Percentiles rank a stretch among this genome's conserved stretches.
phyloP scores from a whole-genome alignment of 1,140 invertebrate genomes.

The Brachionus manjavacas region DNA sequence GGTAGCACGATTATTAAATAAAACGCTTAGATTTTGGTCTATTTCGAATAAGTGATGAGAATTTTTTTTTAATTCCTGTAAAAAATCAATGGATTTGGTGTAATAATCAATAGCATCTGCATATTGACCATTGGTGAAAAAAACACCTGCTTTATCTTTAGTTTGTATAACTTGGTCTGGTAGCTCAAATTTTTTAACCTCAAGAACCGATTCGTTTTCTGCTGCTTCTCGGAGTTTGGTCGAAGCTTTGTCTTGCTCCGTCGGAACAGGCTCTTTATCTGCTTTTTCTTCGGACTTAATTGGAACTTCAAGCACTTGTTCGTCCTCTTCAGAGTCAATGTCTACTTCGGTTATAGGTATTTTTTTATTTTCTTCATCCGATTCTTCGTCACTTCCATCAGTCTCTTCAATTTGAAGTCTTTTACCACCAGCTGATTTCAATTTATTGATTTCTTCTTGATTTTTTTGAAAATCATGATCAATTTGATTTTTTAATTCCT shows the following conservation, averaged over 20 bases:
- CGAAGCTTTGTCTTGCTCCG: background rate
- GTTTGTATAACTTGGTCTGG: background rate
- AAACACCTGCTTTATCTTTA: slow-evolving; percentile 11
- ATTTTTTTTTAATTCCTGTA: background rate
- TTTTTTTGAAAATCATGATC: slow-evolving; percentile 43
- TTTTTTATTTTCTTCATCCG: background rate
- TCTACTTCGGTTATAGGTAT: background rate
- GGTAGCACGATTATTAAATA: slow-evolving; percentile 11
- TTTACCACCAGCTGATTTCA: slow-evolving; percentile 5
- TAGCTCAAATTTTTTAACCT: background rate
- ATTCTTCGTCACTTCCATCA: slow-evolving; percentile 37
- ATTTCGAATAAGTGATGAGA: background rate
- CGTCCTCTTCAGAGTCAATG: background rate
- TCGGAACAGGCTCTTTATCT: background rate
- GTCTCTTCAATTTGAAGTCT: slow-evolving; percentile 32
- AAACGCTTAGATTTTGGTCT: background rate
- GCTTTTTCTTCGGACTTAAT: background rate
- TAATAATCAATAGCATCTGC: background rate
- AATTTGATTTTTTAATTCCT: slow-evolving; percentile 45
- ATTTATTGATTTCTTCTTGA: slow-evolving; percentile 11
- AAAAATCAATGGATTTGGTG: background rate
- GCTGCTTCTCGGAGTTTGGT: background rate
- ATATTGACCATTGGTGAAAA: slow-evolving; percentile 26
- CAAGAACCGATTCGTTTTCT: background rate
- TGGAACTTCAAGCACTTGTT: background rate